Evolutionary conservation across 2,113 vertebrate genomes (phyloP), one percentile per base, ranked within the genome.

Genomic region (Atherinomorus stipes): DNA sequence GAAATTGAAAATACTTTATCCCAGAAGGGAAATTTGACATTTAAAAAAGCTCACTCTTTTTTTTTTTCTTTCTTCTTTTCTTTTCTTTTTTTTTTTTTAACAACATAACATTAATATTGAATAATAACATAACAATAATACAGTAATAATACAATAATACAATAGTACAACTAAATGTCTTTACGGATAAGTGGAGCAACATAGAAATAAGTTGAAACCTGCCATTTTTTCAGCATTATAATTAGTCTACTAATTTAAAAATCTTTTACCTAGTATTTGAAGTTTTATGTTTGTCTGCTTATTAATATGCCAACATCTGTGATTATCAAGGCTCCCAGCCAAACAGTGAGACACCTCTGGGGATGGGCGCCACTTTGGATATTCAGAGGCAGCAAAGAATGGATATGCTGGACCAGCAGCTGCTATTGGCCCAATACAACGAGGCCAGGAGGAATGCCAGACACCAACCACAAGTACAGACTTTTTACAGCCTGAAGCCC

Each of bases 311-410:
- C 1, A 26, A 50, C 23, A 23, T 64, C 3, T 69, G 22, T 61
- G 19, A 2, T 51, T 49, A 7, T 64, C 8, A 45, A 90, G 90
- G 95, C 44, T 89, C 93, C 22, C 95, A 97, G 25, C 96, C 96
- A 21, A 84, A 74, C 1, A 91, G 59, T 3, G 97, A 99, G 82
- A 90, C 94, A 4, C 93, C 93, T 42, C 68, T 98, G 53, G 98
- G 97, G 52, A 98, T 99, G 97, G 98, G 98, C 19, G 98, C 97
- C 74, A 99, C 97, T 0, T 92, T 99, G 50, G 98, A 99, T 84
- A 96, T 99, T 87, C 98, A 99, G 92, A 94, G 98, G 71, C 97
- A 98, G 76, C 98, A 99, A 76, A 94, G 96, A 58, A 95, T 97
- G 95, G 98, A 99, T 68, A 62, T 95, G 69, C 89, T 98, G 1